Conservation (phyloP, 2,797 vertebrate genomes). For the Malurus leucopterus region DNA sequence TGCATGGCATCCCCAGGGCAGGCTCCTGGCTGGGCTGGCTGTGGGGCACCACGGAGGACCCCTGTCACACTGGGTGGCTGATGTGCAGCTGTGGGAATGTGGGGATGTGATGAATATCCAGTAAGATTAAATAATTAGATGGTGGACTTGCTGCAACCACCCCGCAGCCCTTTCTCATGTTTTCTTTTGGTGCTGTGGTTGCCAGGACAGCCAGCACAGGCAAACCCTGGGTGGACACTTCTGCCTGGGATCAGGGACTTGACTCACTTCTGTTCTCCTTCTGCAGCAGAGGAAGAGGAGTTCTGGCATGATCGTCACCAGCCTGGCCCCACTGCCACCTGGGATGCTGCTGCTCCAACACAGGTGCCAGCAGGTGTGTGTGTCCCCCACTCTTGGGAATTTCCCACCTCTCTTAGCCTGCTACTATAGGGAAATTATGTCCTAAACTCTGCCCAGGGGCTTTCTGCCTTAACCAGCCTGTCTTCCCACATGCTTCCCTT, state of each 20-base stretch:
- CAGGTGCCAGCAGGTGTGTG: constrained; percentile 68
- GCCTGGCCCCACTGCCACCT: constrained; percentile 47
- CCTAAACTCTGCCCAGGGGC: neutral
- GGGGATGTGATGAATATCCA: neutral
- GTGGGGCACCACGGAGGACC: rapidly evolving
- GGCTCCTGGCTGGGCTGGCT: neutral
- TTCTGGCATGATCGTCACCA: constrained; percentile 54
- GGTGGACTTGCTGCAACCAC: neutral
- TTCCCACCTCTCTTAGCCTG: neutral
- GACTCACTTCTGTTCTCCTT: neutral
- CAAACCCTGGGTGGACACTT: neutral
- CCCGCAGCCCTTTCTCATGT: neutral
- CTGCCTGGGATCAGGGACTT: neutral
- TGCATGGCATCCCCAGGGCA: neutral
- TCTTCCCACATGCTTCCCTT: neutral
- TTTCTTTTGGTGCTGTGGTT: neutral
- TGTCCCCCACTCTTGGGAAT: neutral
- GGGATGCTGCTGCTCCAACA: constrained; percentile 51
- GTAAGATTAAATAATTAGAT: neutral
- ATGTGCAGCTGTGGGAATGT: neutral
- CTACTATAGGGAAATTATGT: neutral
- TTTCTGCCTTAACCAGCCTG: neutral
- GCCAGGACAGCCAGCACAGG: neutral
- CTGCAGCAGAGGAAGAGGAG: constrained; percentile 53
- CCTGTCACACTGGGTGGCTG: rapidly evolving